Base-by-base conservation (phyloP, 1,140 invertebrate genomes). In the Papilio helenus region DNA sequence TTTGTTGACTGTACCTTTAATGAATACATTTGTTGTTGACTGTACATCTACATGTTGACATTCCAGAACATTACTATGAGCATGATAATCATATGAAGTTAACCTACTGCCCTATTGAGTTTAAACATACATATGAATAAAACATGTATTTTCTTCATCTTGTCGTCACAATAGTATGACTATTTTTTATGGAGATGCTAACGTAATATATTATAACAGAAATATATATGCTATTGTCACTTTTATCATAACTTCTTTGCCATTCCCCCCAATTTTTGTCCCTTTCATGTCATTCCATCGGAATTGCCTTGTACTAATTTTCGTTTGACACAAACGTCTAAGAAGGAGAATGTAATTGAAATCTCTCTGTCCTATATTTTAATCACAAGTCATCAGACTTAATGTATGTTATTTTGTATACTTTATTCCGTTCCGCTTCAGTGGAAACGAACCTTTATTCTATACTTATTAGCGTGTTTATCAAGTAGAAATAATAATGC, bases 21-120 rank as follows among this genome's bases (percentile, higher is more conserved):
- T 65, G 61, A 65, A 65, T 65, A 65, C 44, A 42, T 42, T 72
- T 73, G 34, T 10, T 20, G 68, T 42, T 72, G 68, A 72, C 68
- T 72, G 18, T 42, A 72, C n/a, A 44, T 72, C n/a, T 39, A 7
- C 18, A 42, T 42, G 72, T 44, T 49, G 20, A 44, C 39, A 61
- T 61, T 65, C 61, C 23, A 55, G 51, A 55, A 29, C 23, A 65
- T 26, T 65, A 65, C 58, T 61, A 55, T 55, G 3, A n/a, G 16
- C 5, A 55, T 55, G n/a, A 55, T 16, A 3, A 51, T 51, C 14
- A 51, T 55, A 55, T n/a, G 51, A 55, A 55, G 51, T n/a, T 55
- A 55, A 55, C 51, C 51, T 55, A 55, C 51, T 55, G 18, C 4
- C 51, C 51, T 55, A n/a, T n/a, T 55, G 18, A 55, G 5, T 55